Percentiles rank a stretch among this genome's conserved stretches.
Evolutionary conservation across 2,888 invertebrate species (phyloP).

Genomic region (Chironomus riparius): DNA sequence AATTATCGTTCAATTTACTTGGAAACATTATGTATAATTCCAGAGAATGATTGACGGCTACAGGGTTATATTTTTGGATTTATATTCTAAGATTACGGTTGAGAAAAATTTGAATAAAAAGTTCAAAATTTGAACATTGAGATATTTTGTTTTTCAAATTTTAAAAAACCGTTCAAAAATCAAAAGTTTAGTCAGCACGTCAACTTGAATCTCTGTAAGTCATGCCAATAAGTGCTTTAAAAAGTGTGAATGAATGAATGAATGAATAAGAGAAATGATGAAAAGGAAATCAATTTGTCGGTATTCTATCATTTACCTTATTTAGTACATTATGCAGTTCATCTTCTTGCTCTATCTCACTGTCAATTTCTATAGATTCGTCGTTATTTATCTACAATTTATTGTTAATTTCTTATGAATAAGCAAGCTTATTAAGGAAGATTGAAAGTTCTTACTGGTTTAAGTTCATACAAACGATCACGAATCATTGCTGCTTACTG

Average conservation of each 20-base stretch:
- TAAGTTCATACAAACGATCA: conserved; percentile 13
- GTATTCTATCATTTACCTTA: background rate
- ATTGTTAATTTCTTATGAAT: too few species aligned
- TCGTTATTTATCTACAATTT: background rate
- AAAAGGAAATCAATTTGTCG: background rate
- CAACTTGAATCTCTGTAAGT: too few species aligned
- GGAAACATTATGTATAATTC: too few species aligned
- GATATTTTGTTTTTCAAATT: too few species aligned
- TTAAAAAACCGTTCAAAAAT: too few species aligned
- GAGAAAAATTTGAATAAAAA: too few species aligned
- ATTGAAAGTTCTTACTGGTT: background rate
- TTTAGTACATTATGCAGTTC: conserved; percentile 9
- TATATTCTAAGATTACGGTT: too few species aligned
- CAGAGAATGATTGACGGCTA: too few species aligned
- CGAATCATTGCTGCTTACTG: background rate
- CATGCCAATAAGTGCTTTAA: background rate
- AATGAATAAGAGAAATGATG: background rate
- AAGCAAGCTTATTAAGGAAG: too few species aligned
- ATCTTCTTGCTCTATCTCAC: background rate
- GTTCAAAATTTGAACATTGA: too few species aligned
- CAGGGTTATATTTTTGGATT: too few species aligned
- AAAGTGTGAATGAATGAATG: background rate
- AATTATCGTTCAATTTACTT: background rate
- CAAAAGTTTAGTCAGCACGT: too few species aligned
- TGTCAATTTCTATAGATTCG: background rate